Base-by-base conservation (phyloP, 2,797 vertebrate genomes). In the Nyctibius grandis region DNA sequence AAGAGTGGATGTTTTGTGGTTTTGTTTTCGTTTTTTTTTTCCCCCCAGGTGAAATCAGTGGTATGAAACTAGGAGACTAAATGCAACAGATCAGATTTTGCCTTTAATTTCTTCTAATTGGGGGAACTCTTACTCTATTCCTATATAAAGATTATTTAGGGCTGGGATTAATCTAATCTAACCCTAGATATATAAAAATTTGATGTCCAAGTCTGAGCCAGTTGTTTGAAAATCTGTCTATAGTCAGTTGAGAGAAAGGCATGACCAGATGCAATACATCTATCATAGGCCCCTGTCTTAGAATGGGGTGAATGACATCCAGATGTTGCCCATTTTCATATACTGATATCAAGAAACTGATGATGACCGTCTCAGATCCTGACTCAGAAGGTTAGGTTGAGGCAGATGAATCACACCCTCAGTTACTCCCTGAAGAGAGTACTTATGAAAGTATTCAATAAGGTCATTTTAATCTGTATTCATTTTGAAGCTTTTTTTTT, bases 11-110 rank as follows among this genome's bases (percentile, higher is more conserved):
- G 8, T 18, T 31, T 61, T 15, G 13, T 7, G 26, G 40, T 42
- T 42, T 42, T 42, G 40, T 26, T 17, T n/a, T 40, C 15, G 12
- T 2, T 6, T 6, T 19, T 50, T 15, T 19, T 23, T 14, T 33
- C 3, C 0, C 0, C 8, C 3, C 9, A 4, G 9, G 2, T 12
- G 12, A 57, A 61, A 61, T 12, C 34, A 33, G 4, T 33, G 10
- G 2, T 51, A 33, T 61, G 28, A 85, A 85, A 42, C 4, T 12
- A 42, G n/a, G 25, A 61, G 9, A 40, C 4, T 15, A 51, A 57
- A 48, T 17, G 15, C 2, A 91, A 68, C 5, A 61, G 5, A 40
- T 33, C 7, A 60, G 12, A 44, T 64, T 56, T 80, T 34, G 2
- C 6, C 11, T 56, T 56, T 45, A 47, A 14, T 47, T 29, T 78